Evolutionary conservation across 1,140 invertebrate species (phyloP).

Genomic region (Eumeta japonica): DNA sequence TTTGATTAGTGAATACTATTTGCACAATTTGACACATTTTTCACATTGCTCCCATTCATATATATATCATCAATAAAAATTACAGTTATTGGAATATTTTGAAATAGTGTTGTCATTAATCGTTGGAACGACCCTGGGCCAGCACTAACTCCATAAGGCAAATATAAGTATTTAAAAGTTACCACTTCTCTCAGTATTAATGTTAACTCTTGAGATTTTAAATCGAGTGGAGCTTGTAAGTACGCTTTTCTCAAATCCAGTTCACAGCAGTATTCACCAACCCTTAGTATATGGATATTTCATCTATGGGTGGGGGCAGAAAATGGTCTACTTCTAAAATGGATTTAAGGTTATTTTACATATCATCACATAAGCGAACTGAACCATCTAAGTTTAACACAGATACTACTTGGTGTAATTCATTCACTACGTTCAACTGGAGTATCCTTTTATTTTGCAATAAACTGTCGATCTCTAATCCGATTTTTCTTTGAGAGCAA

Average conservation of each 20-base stretch:
- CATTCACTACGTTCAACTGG: constrained; percentile 6
- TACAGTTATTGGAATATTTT: too few relatives aligned
- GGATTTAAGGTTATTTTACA: constrained; percentile 7
- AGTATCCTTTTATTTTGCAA: neutral
- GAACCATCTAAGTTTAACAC: constrained; percentile 4
- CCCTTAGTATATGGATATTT: neutral
- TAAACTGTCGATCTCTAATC: neutral
- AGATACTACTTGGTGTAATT: constrained; percentile 5
- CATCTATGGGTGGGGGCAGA: neutral
- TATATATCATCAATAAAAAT: too few relatives aligned
- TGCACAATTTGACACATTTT: too few relatives aligned
- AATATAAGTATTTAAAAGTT: constrained; percentile 1
- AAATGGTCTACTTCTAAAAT: constrained; percentile 6
- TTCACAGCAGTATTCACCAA: neutral
- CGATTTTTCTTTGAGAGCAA: neutral
- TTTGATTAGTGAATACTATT: too few relatives aligned
- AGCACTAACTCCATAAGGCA: constrained; percentile 1
- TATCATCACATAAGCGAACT: neutral
- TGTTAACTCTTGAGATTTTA: neutral
- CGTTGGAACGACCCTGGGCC: neutral
- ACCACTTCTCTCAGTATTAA: neutral
- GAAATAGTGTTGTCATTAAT: too few relatives aligned
- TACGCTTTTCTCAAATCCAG: too few relatives aligned
- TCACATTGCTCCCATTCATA: too few relatives aligned
- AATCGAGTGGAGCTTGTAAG: constrained; percentile 1